phyloP scores from a whole-genome alignment of 1,140 invertebrate genomes.

The Ceratina calcarata region DNA sequence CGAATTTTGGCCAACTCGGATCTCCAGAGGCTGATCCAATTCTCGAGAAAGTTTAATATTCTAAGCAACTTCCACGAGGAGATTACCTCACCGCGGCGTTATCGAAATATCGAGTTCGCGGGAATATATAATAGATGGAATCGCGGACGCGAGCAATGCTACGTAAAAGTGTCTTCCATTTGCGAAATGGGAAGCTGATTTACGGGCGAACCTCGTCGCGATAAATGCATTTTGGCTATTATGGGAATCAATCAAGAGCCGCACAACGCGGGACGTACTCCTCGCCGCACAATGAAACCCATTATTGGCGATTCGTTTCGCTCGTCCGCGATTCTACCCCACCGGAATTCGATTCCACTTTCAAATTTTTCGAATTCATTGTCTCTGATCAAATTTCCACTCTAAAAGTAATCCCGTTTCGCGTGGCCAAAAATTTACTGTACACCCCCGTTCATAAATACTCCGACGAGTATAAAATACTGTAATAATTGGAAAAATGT shows the following conservation, averaged over 20 bases:
- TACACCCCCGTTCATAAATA: too few species aligned
- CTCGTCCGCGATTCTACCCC: neutral
- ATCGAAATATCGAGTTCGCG: neutral
- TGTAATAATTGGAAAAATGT: too few species aligned
- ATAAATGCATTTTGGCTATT: conserved; percentile 38
- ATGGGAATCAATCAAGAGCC: conserved; percentile 30
- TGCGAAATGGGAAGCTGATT: conserved; percentile 25
- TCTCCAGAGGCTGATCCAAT: neutral
- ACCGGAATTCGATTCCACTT: neutral
- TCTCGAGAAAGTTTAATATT: neutral
- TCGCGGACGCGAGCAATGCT: neutral
- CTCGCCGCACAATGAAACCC: conserved; percentile 1
- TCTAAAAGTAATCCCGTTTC: neutral
- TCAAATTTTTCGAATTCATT: neutral
- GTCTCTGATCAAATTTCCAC: neutral
- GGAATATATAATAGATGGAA: neutral
- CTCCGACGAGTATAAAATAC: too few species aligned
- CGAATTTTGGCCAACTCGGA: neutral
- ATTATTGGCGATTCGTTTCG: conserved; percentile 7
- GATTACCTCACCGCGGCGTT: too few species aligned
- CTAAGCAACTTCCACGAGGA: too few species aligned
- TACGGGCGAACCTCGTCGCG: conserved; percentile 1
- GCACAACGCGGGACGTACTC: neutral
- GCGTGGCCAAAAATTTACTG: too few species aligned
- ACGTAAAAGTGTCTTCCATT: conserved; percentile 26